Evolutionary conservation across 92 coral and sea anemone genomes (phyloP).

Genomic region (Chrysogorgia sp.): DNA sequence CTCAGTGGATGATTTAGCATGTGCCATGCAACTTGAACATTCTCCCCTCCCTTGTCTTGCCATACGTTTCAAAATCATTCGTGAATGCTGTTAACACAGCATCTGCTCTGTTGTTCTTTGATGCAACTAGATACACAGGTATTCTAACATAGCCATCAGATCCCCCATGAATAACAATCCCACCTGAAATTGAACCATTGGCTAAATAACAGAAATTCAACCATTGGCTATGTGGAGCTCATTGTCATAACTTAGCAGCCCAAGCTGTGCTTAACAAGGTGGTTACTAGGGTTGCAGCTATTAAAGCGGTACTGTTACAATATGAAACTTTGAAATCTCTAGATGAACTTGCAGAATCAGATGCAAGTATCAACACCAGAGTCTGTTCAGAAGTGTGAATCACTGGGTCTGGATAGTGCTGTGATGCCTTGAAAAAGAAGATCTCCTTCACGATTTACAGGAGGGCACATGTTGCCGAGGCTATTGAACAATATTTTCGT

Average conservation of each 20-base stretch:
- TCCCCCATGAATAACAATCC: too few relatives aligned
- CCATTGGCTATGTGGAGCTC: background rate
- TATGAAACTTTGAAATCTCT: conserved; percentile 8
- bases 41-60: conserved; percentile 23
- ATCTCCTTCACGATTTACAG: conserved; percentile 8
- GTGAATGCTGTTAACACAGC: conserved; percentile 1
- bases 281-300: too few relatives aligned
- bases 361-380: conserved; percentile 19
- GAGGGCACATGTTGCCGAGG: conserved; percentile 2
- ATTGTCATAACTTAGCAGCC: background rate
- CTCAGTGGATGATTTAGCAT: conserved; percentile 6
- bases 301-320: conserved; percentile 3
- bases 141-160: background rate
- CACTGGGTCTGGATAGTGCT: conserved; percentile 13
- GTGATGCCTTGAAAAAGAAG: conserved; percentile 8
- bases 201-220: background rate
- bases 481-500: conserved; percentile 3
- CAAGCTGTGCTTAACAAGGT: too few relatives aligned
- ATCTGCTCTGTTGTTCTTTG: background rate
- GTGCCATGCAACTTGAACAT: conserved; percentile 23
- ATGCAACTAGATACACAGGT: conserved; percentile 1
- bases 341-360: conserved; percentile 17
- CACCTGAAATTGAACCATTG: too few relatives aligned
- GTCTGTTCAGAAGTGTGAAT: conserved; percentile 2
- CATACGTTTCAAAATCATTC: background rate